Conservation (phyloP, 2,888 invertebrate genomes). For the Geotrupes spiniger region DNA sequence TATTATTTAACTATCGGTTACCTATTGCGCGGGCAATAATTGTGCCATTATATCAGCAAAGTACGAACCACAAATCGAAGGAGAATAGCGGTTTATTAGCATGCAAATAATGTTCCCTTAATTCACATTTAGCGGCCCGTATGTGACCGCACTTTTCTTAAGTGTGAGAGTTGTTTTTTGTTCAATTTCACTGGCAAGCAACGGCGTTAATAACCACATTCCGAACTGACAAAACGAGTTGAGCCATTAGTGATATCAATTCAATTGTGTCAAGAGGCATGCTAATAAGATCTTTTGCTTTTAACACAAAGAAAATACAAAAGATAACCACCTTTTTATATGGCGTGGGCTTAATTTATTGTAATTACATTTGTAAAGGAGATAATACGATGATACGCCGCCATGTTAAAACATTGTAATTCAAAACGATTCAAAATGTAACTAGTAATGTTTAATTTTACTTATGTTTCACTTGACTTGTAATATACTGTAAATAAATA, state of each 20-base stretch:
- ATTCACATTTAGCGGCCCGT: neutral
- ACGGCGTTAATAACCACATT: constrained; percentile 23
- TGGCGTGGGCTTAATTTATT: constrained; percentile 5
- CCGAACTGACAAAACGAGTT: constrained; percentile 17
- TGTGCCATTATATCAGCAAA: no score
- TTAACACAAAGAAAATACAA: constrained; percentile 5
- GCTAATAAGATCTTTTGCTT: constrained; percentile 15
- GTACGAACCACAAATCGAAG: no score
- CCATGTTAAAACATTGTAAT: neutral
- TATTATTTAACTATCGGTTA: no score
- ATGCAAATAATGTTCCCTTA: no score
- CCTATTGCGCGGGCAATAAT: no score
- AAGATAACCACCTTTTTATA: constrained; percentile 4
- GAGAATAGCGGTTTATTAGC: no score
- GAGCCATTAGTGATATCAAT: constrained; percentile 25
- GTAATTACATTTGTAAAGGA: constrained; percentile 1
- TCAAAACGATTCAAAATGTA: no score
- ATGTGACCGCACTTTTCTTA: constrained; percentile 4
- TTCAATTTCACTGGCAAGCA: constrained; percentile 5
- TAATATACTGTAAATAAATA: no score
- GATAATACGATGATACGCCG: constrained; percentile 1
- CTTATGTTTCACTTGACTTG: no score
- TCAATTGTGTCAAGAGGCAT: constrained; percentile 22
- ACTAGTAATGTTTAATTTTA: no score
- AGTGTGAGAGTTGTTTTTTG: constrained; percentile 6